Evolutionary conservation across 2,888 invertebrate species (phyloP).

Genomic region (Drosophila incognita): DNA sequence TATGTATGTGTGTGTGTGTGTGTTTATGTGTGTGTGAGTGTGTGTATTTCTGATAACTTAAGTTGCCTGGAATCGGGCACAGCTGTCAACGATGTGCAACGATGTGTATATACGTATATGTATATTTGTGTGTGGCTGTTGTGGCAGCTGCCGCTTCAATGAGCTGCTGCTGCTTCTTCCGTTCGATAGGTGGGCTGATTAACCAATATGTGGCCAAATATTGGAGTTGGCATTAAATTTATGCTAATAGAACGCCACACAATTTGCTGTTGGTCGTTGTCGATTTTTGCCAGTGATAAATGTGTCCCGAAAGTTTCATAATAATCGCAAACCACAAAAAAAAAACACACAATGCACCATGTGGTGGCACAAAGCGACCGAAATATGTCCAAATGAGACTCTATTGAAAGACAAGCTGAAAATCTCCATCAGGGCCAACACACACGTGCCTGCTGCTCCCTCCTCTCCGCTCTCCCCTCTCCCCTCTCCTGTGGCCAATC

Average conservation of each 20-base stretch:
- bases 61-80: conserved; percentile 68
- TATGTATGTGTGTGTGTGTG: neutral
- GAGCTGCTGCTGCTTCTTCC: neutral
- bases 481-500: conserved; percentile 38
- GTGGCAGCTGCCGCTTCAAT: conserved; percentile 26
- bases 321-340: conserved; percentile 17
- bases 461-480: neutral
- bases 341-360: conserved; percentile 27
- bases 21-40: neutral
- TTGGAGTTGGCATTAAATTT: conserved; percentile 62
- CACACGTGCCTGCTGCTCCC: neutral
- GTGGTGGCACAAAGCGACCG: conserved; percentile 23
- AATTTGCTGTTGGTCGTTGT: conserved; percentile 27
- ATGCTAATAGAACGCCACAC: conserved; percentile 68
- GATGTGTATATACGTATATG: conserved; percentile 12
- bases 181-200: conserved; percentile 61
- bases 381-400: conserved; percentile 25
- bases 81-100: conserved; percentile 63
- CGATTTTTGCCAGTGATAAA: conserved; percentile 44
- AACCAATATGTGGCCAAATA: conserved; percentile 59
- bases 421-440: conserved; percentile 11
- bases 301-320: conserved; percentile 39
- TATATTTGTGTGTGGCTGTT: conserved; percentile 3
- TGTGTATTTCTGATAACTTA: conserved; percentile 61
- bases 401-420: conserved; percentile 10